Base-by-base conservation (phyloP, 2,888 invertebrate genomes). In the Empis stercorea region DNA sequence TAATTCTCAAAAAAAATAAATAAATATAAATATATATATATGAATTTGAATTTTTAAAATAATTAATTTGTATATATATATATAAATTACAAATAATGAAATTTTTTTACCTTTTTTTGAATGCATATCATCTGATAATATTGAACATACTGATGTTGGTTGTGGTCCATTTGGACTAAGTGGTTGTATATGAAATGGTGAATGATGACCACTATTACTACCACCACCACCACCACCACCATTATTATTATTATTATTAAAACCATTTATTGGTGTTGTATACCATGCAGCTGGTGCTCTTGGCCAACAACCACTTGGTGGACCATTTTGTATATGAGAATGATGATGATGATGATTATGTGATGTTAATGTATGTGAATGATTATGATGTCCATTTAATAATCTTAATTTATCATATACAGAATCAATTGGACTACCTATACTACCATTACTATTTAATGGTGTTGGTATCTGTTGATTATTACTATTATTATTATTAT, bases 361-460 rank as follows among this genome's bases (percentile, higher is more conserved):
- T 17, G 50, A 43, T 20, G 47, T 44, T 16, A 20, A 44, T 30
- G 42, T 39, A 49, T 57, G 55, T 47, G 54, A 53, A 37, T 51
- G 54, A 46, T 52, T 52, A 47, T 54, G 53, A 45, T 54, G 55
- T 45, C 56, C 57, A 47, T 66, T 67, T 14, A 67, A 50, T 34
- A 64, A 51, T 37, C 64, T 61, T 11, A 67, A 53, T 53, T 66
- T 68, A 49, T 66, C 66, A 49, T 68, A 68, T n/a, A 65, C 57
- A 11, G 57, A 52, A 51, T 53, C 49, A 17, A 43, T 44, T 1
- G 44, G 58, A 9, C 59, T 62, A 10, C 59, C 57, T 2, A 57
- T 57, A 45, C 62, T 66, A 30, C 63, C 64, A 9, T 61, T 61
- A 3, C 65, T 64, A 43, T 64, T 64, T 5, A 64, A 44, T 2